These are phyloP conservation scores for Monoplex corrugatus DNA, from an alignment of 2,888 invertebrate genomes.

Conservation along the genomic window DNA sequence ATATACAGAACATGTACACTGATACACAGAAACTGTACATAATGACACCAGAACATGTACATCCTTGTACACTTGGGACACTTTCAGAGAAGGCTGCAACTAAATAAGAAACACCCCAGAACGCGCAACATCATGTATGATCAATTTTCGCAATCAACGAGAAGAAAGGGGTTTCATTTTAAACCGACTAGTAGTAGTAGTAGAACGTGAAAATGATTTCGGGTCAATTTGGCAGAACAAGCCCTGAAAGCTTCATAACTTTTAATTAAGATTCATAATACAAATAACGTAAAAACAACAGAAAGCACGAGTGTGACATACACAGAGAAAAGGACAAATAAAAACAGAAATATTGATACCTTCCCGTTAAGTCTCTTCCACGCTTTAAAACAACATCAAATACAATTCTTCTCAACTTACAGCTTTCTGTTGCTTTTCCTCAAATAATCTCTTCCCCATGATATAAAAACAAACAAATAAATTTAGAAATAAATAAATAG, in stretches of 20 bases:
- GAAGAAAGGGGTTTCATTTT: neutral
- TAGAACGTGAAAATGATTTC: neutral
- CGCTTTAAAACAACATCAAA: too few relatives aligned
- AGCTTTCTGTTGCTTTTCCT: too few relatives aligned
- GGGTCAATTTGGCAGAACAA: neutral
- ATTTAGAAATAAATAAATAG: too few relatives aligned
- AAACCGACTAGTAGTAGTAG: neutral
- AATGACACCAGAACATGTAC: neutral
- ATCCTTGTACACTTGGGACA: neutral
- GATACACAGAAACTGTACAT: neutral
- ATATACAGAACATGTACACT: slow-evolving; percentile 6
- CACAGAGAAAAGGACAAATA: neutral
- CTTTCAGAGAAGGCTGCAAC: slow-evolving; percentile 1
- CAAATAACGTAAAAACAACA: neutral
- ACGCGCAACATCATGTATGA: neutral
- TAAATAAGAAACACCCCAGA: neutral
- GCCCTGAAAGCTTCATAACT: neutral
- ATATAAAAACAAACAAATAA: too few relatives aligned
- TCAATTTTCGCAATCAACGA: neutral
- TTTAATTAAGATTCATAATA: too few relatives aligned
- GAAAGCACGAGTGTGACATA: neutral
- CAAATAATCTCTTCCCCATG: too few relatives aligned
- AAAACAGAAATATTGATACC: too few relatives aligned
- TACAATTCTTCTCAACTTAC: too few relatives aligned
- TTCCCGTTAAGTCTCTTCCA: too few relatives aligned